phyloP scores from a whole-genome alignment of 2,113 vertebrate species.

The Galeopterus variegatus region DNA sequence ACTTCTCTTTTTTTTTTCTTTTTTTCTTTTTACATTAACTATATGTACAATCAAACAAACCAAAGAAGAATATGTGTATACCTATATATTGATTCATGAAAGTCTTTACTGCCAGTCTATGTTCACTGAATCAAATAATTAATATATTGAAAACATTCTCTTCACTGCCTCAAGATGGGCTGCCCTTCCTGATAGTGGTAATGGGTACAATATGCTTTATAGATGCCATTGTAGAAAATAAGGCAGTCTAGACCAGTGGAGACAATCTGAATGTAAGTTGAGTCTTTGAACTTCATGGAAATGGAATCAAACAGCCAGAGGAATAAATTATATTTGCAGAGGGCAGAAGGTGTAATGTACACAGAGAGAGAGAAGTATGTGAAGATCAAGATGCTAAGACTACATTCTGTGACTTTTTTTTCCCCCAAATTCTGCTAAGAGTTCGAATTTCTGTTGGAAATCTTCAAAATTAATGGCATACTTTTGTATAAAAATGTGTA shows the following conservation, averaged over 20 bases:
- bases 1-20: neutral
- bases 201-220: neutral
- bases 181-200: neutral
- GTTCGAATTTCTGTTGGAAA: conserved; percentile 7
- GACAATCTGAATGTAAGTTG: neutral
- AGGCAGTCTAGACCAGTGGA: neutral
- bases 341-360: neutral
- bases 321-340: neutral
- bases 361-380: neutral
- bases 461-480: neutral
- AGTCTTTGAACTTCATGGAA: neutral
- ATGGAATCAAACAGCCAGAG: neutral
- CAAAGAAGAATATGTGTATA: neutral
- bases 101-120: neutral
- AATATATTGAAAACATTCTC: neutral
- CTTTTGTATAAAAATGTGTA: neutral
- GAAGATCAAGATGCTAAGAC: neutral
- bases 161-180: neutral
- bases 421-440: neutral
- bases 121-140: neutral
- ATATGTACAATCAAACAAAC: neutral
- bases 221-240: neutral
- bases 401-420: neutral
- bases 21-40: neutral
- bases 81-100: neutral